Conservation (phyloP, 2,113 vertebrate species). For the Platanista minor region DNA sequence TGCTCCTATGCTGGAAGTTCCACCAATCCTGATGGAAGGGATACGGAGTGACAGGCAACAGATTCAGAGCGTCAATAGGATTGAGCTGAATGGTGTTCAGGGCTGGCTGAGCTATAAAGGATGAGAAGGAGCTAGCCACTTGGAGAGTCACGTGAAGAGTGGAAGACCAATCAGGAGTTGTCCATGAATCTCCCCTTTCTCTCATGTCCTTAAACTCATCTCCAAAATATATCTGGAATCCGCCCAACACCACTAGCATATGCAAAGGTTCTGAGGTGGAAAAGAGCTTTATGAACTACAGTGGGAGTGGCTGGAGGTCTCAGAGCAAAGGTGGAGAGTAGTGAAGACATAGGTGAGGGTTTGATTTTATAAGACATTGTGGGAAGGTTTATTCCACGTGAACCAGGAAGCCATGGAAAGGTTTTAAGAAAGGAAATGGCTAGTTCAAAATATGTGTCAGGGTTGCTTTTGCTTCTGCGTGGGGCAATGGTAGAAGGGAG, state of each 20-base stretch:
- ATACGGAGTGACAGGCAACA: not conserved
- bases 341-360: not conserved
- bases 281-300: not conserved
- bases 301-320: not conserved
- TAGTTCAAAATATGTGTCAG: not conserved
- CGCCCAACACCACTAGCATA: not conserved
- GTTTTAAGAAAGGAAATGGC: not conserved
- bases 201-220: not conserved
- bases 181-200: not conserved
- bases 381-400: not conserved
- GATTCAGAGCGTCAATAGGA: not conserved
- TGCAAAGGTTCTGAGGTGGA: not conserved
- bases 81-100: not conserved
- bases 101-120: not conserved
- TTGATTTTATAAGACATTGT: not conserved
- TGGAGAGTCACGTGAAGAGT: not conserved
- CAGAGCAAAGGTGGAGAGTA: not conserved
- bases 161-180: not conserved
- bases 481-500: not conserved
- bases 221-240: not conserved
- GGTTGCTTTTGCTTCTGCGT: not conserved
- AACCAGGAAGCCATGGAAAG: not conserved
- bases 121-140: not conserved
- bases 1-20: not conserved
- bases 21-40: not conserved